Evolutionary conservation across 64 coral and sea anemone species (phyloP), one percentile per base, ranked within the genome.

Genomic region (Platygyra sinensis): DNA sequence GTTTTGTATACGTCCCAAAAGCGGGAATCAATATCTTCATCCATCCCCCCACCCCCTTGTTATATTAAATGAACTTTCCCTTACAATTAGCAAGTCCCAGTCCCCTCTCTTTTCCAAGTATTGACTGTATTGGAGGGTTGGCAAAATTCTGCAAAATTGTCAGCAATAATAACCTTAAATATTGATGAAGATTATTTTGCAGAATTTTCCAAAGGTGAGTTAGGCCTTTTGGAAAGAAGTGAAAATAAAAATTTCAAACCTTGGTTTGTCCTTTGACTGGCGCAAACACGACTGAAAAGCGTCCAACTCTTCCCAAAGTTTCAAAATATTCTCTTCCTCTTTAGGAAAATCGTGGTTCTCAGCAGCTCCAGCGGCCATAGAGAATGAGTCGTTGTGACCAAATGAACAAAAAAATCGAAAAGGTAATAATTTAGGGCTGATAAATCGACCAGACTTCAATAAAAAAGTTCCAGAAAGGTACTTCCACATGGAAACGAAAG

Each of bases 301-400:
- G 80, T 98, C 96, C n/a, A 98, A 62, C 91, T 95, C 91, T 18
- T 93, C 93, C 96, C 96, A 98, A 18, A 98, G 88, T 86, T 98
- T 91, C 73, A 98, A 80, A 84, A 98, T 95, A 24, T 95, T 98
- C 62, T 98, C 96, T 78, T 98, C 96, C 28, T 98, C 96, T 88
- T 98, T 95, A 0, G 96, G 96, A 32, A 98, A 95, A 74, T 98
- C 86, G 31, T 98, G 83, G 38, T 98, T 86, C 24, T 98, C 96
- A 4, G 87, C 65, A 22, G 82, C 72, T 74, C 80, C 80, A 51
- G 87, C 79, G 63, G 95, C 87, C 95, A 96, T 96, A 0, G 73
- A 54, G 62, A 84, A 60, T 62, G 42, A 25, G 32, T 73, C 59
- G 52, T 73, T 69, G 24, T 74, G 86, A 83, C 55, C 54, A 94